These are phyloP conservation scores for Macquaria australasica DNA, from an alignment of 2,113 vertebrate genomes.

Conservation along the genomic window DNA sequence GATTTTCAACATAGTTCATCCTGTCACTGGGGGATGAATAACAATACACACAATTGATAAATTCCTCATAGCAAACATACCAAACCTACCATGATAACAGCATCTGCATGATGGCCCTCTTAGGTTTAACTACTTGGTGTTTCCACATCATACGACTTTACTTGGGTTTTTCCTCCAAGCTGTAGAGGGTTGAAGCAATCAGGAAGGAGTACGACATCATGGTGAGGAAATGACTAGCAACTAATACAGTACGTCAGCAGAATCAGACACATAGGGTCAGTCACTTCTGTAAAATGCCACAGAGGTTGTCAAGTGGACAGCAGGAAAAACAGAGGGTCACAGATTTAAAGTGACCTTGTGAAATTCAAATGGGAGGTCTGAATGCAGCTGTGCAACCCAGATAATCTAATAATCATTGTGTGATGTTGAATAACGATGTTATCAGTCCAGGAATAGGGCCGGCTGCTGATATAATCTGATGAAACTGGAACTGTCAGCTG, in stretches of 20 bases:
- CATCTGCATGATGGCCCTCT: not conserved
- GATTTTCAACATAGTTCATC: slow-evolving; percentile 49
- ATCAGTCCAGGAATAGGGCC: slow-evolving; percentile 43
- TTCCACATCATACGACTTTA: not conserved
- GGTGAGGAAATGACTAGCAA: not conserved
- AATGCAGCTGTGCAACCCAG: not conserved
- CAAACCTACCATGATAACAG: not conserved
- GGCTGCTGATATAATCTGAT: slow-evolving; percentile 50
- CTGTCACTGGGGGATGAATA: not conserved
- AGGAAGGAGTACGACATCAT: not conserved
- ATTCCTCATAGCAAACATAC: slow-evolving; percentile 1
- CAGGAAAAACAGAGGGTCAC: not conserved
- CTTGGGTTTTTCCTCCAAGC: not conserved
- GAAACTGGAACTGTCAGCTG: slow-evolving; percentile 22
- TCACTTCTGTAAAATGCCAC: not conserved
- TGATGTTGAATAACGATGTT: slow-evolving; percentile 43
- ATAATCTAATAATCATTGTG: slow-evolving; percentile 39
- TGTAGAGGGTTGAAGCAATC: not conserved
- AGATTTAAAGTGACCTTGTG: not conserved
- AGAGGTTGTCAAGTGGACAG: not conserved
- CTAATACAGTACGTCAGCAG: not conserved
- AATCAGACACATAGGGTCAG: not conserved
- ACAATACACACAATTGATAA: not conserved
- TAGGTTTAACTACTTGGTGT: not conserved
- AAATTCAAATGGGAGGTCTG: not conserved